These are phyloP conservation scores for Ricordea florida DNA, from an alignment of 92 coral and sea anemone species.

Conservation along the genomic window DNA sequence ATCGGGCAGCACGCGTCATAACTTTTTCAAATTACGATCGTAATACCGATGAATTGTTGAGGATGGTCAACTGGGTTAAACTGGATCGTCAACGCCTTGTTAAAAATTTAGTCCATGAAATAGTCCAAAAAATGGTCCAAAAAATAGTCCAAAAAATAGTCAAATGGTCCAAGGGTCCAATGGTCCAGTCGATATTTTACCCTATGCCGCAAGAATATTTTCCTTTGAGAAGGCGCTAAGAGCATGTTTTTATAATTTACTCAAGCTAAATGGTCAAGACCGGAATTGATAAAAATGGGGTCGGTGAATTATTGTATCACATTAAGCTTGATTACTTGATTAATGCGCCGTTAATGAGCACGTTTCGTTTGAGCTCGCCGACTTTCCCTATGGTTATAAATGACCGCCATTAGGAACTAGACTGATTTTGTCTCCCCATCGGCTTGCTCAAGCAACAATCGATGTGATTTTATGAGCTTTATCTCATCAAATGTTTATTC, in stretches of 20 bases:
- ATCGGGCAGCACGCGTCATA: too few relatives aligned
- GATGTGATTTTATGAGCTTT: not conserved
- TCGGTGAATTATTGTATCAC: not conserved
- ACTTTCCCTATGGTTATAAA: not conserved
- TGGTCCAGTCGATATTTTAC: too few relatives aligned
- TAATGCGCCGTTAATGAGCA: constrained; percentile 7
- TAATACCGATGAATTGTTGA: too few relatives aligned
- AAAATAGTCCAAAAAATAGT: too few relatives aligned
- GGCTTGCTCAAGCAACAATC: not conserved
- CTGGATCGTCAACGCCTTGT: too few relatives aligned
- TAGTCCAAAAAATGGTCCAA: too few relatives aligned
- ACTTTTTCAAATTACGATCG: too few relatives aligned
- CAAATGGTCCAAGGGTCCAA: too few relatives aligned
- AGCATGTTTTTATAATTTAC: constrained; percentile 45
- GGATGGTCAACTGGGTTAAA: too few relatives aligned
- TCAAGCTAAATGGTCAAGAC: constrained; percentile 7
- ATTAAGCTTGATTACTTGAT: constrained; percentile 2
- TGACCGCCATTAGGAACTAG: constrained; percentile 10
- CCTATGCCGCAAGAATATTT: too few relatives aligned
- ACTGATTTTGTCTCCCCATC: not conserved
- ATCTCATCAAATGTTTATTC: too few relatives aligned
- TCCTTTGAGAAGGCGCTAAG: constrained; percentile 35
- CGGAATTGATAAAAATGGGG: not conserved
- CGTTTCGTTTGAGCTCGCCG: constrained; percentile 41
- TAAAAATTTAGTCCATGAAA: too few relatives aligned